These are phyloP conservation scores for Lycodopsis pacificus DNA, from an alignment of 2,797 vertebrate genomes.

Conservation along the genomic window DNA sequence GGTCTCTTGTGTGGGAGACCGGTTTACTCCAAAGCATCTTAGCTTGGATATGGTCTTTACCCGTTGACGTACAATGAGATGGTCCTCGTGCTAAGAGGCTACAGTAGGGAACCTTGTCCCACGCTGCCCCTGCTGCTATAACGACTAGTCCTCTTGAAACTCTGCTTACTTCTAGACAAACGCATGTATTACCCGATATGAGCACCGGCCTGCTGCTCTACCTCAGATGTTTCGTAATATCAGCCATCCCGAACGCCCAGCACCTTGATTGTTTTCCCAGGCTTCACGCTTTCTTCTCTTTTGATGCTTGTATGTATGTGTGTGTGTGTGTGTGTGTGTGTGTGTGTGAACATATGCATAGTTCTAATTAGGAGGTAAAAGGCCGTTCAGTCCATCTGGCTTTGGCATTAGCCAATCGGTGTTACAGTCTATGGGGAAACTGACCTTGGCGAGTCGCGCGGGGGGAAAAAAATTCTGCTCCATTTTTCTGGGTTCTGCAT, in stretches of 20 bases:
- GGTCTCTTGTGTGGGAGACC: conserved; percentile 59
- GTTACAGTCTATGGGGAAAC: conserved; percentile 63
- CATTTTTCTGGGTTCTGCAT: conserved; percentile 59
- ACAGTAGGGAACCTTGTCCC: conserved; percentile 48
- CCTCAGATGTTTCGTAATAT: conserved; percentile 55
- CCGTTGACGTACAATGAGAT: conserved; percentile 66
- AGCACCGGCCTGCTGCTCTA: conserved; percentile 26
- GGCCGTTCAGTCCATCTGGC: conserved; percentile 74
- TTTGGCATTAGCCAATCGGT: conserved; percentile 74
- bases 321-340: background rate
- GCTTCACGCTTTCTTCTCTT: conserved; percentile 54
- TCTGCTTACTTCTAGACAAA: conserved; percentile 42
- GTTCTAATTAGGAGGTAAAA: conserved; percentile 77
- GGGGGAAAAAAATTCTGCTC: conserved; percentile 54
- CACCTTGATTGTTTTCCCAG: conserved; percentile 71
- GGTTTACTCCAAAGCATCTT: conserved; percentile 65
- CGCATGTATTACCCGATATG: conserved; percentile 41
- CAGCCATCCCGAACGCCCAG: conserved; percentile 31
- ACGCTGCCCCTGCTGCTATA: conserved; percentile 29
- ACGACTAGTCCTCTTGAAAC: conserved; percentile 47
- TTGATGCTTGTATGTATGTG: conserved; percentile 14
- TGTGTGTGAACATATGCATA: conserved; percentile 48
- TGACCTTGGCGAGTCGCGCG: conserved; percentile 65
- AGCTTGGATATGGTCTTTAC: conserved; percentile 69
- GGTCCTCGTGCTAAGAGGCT: conserved; percentile 72